phyloP scores from a whole-genome alignment of 2,113 vertebrate species.

The Physeter macrocephalus region DNA sequence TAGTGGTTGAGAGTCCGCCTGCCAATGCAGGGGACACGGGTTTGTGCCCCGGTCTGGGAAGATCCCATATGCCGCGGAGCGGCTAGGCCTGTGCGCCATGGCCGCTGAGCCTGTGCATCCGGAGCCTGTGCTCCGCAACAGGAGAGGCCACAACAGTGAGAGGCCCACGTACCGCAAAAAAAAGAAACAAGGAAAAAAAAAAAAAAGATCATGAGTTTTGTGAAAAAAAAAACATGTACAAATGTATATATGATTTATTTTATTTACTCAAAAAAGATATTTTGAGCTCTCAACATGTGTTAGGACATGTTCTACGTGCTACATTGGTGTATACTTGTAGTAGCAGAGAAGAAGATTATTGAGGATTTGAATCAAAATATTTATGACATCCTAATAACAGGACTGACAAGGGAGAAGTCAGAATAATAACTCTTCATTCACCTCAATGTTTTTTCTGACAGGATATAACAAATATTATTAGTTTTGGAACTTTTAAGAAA shows the following conservation, averaged over 20 bases:
- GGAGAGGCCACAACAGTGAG: no score
- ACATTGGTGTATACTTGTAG: neutral
- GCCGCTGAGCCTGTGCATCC: no score
- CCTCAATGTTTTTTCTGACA: neutral
- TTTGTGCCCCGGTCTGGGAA: no score
- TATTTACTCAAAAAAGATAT: neutral
- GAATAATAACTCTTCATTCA: neutral
- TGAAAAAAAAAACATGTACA: neutral
- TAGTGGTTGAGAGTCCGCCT: no score
- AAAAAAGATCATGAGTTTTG: neutral
- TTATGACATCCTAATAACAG: neutral
- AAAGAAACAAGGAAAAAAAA: neutral
- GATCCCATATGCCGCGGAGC: no score
- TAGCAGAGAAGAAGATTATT: neutral
- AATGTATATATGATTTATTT: neutral
- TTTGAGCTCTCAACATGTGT: neutral
- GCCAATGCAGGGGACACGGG: no score
- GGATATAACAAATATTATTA: neutral
- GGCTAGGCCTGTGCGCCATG: no score
- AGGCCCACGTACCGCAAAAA: no score
- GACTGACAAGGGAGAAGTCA: neutral
- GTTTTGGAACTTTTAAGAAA: neutral
- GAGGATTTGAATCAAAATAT: neutral
- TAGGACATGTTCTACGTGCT: neutral
- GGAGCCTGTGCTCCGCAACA: no score